Base-by-base conservation (phyloP, 2,888 invertebrate genomes). In the Sipha maydis region DNA sequence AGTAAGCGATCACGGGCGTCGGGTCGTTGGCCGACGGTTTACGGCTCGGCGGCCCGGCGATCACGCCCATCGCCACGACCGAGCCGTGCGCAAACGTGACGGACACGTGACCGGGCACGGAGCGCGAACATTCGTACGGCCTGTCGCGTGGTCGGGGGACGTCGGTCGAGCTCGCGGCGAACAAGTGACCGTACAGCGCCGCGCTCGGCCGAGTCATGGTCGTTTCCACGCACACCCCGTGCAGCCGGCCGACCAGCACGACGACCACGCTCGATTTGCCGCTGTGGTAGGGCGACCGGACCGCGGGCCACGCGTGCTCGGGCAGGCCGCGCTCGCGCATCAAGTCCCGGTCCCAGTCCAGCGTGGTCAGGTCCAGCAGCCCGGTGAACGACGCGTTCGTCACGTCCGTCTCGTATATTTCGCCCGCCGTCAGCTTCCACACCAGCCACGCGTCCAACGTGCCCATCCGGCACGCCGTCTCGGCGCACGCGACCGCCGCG, bases 381-480 rank as follows among this genome's bases (percentile, higher is more conserved):
- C 85, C 21, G 3, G 85, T 85, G 67, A 48, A 67, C 41, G 85
- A 85, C 14, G 85, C 85, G 31, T 85, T 85, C 4, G 85, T 85
- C 69, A 69, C 61, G 28, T 85, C 85, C 17, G 85, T 85, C 14
- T 3, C 31, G 85, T 85, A 85, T 48, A 31, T 48, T 4, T n/a
- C 4, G 0, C 85, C 85, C 31, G 11, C 41, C 41, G 85, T 85
- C 25, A 85, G 78, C 31, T 48, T 85, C 85, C 85, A 85, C 77
- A 69, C 8, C 14, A 77, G 56, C 85, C 85, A 85, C 77, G 78
- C 25, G 67, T 85, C 85, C 69, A 61, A 19, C 48, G 85, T 78
- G n/a, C 85, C 85, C 8, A 85, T 48, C 17, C 85, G 85, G n/a
- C 77, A 25, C 1, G 34, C 48, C 5, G 69, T 1, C 48, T 2